These are phyloP conservation scores for Pseudococcus longispinus DNA, from an alignment of 2,888 invertebrate species.

Conservation along the genomic window DNA sequence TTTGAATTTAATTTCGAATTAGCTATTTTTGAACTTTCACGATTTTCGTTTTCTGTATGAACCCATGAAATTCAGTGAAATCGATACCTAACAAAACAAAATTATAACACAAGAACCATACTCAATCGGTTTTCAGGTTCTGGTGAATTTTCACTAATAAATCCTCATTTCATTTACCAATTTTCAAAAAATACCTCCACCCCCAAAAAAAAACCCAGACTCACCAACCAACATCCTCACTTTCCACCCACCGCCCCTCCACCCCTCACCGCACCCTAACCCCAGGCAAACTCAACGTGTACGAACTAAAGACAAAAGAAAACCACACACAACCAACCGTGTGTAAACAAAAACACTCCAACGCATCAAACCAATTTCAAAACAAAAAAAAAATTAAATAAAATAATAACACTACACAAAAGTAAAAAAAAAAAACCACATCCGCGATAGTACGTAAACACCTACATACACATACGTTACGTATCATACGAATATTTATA, in stretches of 20 bases:
- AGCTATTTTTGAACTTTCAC: too few relatives aligned
- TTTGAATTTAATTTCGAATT: too few relatives aligned
- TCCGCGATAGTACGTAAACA: conserved; percentile 34
- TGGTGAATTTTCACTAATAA: too few relatives aligned
- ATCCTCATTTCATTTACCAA: too few relatives aligned
- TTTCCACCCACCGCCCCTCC: too few relatives aligned
- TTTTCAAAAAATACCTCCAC: neutral
- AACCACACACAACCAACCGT: conserved; percentile 11
- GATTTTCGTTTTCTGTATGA: too few relatives aligned
- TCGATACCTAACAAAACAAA: too few relatives aligned
- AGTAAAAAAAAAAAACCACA: conserved; percentile 6
- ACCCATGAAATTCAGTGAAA: too few relatives aligned
- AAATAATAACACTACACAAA: conserved; percentile 35
- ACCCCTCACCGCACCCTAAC: neutral
- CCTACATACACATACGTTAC: neutral
- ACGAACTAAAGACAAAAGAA: conserved; percentile 29
- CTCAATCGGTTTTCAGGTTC: too few relatives aligned
- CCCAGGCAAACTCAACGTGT: conserved; percentile 4
- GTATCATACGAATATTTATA: conserved; percentile 4
- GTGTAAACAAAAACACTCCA: conserved; percentile 49
- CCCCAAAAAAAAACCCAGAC: neutral
- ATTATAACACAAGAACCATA: too few relatives aligned
- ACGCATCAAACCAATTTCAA: conserved; percentile 51
- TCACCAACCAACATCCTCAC: neutral
- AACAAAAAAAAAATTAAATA: conserved; percentile 28